phyloP scores from a whole-genome alignment of 2,888 invertebrate species.

The Rhagonycha fulva region DNA sequence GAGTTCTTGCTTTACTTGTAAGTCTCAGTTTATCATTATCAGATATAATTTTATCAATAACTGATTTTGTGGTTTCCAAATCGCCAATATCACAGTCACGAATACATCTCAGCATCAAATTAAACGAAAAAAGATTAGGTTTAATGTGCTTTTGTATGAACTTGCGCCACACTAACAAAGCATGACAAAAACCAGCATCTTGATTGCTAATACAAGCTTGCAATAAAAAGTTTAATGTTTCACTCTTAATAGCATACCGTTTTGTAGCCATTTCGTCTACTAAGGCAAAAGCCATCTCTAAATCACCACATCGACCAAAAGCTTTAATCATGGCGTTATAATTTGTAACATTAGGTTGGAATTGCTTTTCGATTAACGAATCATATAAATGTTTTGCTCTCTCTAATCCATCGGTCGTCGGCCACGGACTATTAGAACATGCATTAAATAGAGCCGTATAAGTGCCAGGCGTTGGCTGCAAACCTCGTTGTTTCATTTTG shows the following conservation, averaged over 20 bases:
- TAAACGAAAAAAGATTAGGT: constrained; percentile 77
- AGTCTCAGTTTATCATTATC: not conserved
- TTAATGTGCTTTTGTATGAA: constrained; percentile 68
- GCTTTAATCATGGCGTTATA: constrained; percentile 92
- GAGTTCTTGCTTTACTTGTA: not conserved
- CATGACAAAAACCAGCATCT: constrained; percentile 79
- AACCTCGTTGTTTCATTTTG: constrained; percentile 76
- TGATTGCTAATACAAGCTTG: constrained; percentile 83
- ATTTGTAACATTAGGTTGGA: constrained; percentile 73
- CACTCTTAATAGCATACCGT: constrained; percentile 63
- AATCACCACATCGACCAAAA: constrained; percentile 81
- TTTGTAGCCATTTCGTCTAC: constrained; percentile 83
- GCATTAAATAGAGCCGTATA: constrained; percentile 89
- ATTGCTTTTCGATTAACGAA: constrained; percentile 70
- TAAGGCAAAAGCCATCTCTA: constrained; percentile 76
- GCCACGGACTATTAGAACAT: constrained; percentile 79
- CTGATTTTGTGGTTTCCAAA: constrained; percentile 60
- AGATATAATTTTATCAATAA: constrained; percentile 39
- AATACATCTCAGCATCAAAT: constrained; percentile 77
- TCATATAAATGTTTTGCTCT: constrained; percentile 69
- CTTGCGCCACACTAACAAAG: constrained; percentile 84
- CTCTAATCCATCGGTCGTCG: constrained; percentile 65
- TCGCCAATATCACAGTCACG: constrained; percentile 83
- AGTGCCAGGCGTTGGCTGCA: constrained; percentile 68
- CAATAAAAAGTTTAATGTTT: constrained; percentile 79